Percentiles rank a stretch among this genome's conserved stretches.
These are phyloP conservation scores for Protobothrops mucrosquamatus DNA, from an alignment of 2,113 vertebrate species.

Conservation along the genomic window DNA sequence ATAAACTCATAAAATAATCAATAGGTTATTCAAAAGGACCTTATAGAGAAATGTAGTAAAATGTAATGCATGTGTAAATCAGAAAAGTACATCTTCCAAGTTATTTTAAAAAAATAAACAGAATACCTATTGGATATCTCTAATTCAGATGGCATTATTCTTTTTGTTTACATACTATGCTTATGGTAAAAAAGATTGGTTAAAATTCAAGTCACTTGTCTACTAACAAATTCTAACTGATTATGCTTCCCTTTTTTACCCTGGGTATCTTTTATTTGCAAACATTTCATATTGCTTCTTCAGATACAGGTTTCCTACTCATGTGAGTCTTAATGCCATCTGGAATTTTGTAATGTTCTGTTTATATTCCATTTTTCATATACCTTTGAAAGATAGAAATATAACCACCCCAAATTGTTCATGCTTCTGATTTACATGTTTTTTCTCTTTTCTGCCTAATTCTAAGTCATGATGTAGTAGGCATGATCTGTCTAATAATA, in stretches of 20 bases:
- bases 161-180: neutral
- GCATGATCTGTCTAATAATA: constrained; percentile 25
- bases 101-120: neutral
- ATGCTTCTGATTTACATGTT: neutral
- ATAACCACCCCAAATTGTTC: neutral
- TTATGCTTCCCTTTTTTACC: neutral
- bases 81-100: neutral
- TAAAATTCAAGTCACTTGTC: neutral
- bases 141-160: neutral
- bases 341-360: constrained; percentile 17
- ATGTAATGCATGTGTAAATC: neutral
- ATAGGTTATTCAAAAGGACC: neutral
- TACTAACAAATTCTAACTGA: neutral
- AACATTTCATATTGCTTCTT: neutral
- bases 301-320: neutral
- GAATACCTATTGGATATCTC: neutral
- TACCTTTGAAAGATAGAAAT: constrained; percentile 6
- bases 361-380: constrained; percentile 13
- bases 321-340: constrained; percentile 17
- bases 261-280: neutral
- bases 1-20: neutral
- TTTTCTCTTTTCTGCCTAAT: constrained; percentile 29
- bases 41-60: neutral
- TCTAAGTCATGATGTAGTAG: constrained; percentile 32
- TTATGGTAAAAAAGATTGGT: neutral